A percentile compares a stretch with the other conserved stretches of the same genome.
These are phyloP conservation scores for Zophobas morio DNA, from an alignment of 1,140 invertebrate genomes.

Conservation along the genomic window DNA sequence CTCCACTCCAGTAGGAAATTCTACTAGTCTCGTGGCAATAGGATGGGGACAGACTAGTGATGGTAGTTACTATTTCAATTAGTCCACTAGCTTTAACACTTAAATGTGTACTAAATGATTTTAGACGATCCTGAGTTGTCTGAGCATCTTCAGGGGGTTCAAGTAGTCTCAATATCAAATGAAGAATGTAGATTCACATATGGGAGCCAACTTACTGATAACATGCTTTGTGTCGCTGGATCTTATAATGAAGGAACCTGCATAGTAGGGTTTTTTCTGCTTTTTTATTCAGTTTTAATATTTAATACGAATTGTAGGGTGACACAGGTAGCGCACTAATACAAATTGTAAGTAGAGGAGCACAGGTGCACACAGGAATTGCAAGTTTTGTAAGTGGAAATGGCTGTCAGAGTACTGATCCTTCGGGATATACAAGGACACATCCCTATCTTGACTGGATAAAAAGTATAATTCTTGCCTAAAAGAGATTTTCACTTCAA, in stretches of 20 bases:
- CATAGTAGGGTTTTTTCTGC: not conserved
- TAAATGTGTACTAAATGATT: not conserved
- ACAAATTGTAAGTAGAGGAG: not conserved
- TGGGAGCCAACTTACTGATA: conserved; percentile 16
- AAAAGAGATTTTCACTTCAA: not conserved
- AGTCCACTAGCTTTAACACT: not conserved
- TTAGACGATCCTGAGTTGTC: conserved; percentile 5
- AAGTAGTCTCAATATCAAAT: conserved; percentile 14
- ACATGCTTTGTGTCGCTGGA: conserved; percentile 20
- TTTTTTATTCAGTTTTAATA: too few species aligned
- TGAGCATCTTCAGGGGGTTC: not conserved
- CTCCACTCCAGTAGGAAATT: not conserved
- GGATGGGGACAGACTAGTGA: conserved; percentile 24
- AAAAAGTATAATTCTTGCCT: not conserved
- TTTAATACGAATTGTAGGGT: not conserved
- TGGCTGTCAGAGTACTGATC: not conserved
- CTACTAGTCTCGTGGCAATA: not conserved
- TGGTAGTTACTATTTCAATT: not conserved
- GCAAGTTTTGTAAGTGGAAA: not conserved
- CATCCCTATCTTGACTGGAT: not conserved
- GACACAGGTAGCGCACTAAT: conserved; percentile 14
- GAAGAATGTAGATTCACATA: not conserved
- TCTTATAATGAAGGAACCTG: conserved; percentile 17
- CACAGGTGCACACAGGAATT: not conserved
- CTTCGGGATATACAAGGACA: not conserved